Percentiles rank a stretch among this genome's conserved stretches.
Evolutionary conservation across 2,888 invertebrate genomes (phyloP).

Genomic region (Rapana venosa): DNA sequence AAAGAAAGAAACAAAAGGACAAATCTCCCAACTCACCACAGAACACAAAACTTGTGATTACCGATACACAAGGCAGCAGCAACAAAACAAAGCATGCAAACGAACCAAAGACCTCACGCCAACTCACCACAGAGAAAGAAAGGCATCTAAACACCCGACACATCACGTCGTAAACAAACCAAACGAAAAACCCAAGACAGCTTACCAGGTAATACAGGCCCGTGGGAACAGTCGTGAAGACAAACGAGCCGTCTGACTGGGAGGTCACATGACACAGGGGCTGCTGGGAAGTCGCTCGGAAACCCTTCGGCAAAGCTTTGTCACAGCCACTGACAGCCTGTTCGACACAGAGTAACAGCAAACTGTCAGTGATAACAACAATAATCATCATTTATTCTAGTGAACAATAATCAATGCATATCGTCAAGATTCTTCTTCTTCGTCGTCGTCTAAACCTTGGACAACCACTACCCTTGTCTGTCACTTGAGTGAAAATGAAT

Average conservation of each 20-base stretch:
- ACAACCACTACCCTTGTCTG: neutral
- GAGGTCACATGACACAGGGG: conserved; percentile 87
- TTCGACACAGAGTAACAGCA: conserved; percentile 51
- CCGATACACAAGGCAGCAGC: too few relatives aligned
- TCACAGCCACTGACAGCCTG: conserved; percentile 79
- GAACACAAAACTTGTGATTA: too few relatives aligned
- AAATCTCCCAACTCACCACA: too few relatives aligned
- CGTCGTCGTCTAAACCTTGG: neutral
- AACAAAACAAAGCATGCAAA: too few relatives aligned
- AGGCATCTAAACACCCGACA: too few relatives aligned
- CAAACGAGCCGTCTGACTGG: conserved; percentile 86
- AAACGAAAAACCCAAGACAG: neutral
- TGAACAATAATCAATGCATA: neutral
- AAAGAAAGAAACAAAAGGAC: too few relatives aligned
- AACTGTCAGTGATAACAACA: neutral
- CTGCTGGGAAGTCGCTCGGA: conserved; percentile 53
- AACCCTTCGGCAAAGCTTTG: conserved; percentile 62
- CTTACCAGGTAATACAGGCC: conserved; percentile 86
- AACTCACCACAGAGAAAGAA: too few relatives aligned
- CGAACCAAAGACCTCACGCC: too few relatives aligned
- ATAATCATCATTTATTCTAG: neutral
- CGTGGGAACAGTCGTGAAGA: conserved; percentile 88
- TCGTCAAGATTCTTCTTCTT: neutral
- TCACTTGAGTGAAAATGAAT: too few relatives aligned
- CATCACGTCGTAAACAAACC: too few relatives aligned